Evolutionary conservation across 2,113 vertebrate species (phyloP).

Genomic region (Heterotis niloticus): DNA sequence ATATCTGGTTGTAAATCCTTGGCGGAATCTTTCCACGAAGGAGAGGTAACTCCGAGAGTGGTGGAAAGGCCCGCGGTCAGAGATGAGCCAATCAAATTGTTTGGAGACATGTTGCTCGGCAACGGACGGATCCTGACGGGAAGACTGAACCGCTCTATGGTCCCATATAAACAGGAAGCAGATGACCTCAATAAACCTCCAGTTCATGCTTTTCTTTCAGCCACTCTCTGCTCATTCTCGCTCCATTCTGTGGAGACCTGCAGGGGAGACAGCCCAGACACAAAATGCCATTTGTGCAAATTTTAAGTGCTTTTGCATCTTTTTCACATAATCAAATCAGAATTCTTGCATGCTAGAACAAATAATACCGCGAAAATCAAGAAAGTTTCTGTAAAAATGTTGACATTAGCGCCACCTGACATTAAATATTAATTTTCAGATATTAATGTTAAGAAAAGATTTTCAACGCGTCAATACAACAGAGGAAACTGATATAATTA

Average conservation of each 20-base stretch:
- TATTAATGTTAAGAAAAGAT: too few relatives aligned
- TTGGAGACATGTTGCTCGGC: conserved; percentile 98
- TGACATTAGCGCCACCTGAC: too few relatives aligned
- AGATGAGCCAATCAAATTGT: conserved; percentile 99
- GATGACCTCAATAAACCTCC: conserved; percentile 99
- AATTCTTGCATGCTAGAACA: not conserved
- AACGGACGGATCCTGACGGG: conserved; percentile 88
- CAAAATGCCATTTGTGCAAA: not conserved
- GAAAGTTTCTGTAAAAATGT: too few relatives aligned
- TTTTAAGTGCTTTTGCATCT: not conserved
- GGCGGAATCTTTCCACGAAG: conserved; percentile 99
- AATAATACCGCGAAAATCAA: not conserved
- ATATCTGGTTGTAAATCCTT: conserved; percentile 99
- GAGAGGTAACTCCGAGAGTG: conserved; percentile 98
- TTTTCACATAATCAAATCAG: not conserved
- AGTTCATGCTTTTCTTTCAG: conserved; percentile 99
- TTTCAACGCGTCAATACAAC: too few relatives aligned
- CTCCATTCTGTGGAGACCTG: conserved; percentile 99
- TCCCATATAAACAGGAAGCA: conserved; percentile 99
- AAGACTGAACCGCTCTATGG: conserved; percentile 95
- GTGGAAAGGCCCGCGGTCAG: conserved; percentile 99
- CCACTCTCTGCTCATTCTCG: conserved; percentile 99
- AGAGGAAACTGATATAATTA: too few relatives aligned
- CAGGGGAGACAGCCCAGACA: conserved; percentile 33
- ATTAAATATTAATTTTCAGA: too few relatives aligned